Conservation (phyloP, 1,140 invertebrate genomes). For the Phymorhynchus buccinoides region DNA sequence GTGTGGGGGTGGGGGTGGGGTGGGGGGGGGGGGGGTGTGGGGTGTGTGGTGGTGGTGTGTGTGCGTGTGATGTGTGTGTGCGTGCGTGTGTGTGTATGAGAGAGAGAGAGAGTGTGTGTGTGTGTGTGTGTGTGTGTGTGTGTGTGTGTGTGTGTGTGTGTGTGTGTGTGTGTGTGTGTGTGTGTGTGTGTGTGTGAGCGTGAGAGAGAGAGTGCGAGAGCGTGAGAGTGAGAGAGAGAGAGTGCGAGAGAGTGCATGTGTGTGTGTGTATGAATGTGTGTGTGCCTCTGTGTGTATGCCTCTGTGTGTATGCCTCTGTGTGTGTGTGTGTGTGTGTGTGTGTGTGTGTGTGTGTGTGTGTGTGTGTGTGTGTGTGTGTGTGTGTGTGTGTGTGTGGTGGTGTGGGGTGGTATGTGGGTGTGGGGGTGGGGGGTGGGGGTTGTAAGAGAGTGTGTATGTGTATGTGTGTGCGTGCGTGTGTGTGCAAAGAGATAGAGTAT, state of each 20-base stretch:
- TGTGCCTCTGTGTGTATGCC: background rate
- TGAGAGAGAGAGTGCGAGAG: background rate
- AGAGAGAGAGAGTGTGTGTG: too few relatives aligned
- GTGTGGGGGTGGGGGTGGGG: too few relatives aligned
- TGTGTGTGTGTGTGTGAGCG: background rate
- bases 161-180: background rate
- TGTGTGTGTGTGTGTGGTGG: background rate
- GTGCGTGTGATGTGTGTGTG: too few relatives aligned
- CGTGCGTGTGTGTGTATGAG: too few relatives aligned
- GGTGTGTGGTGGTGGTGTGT: too few relatives aligned
- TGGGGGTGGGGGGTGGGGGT: too few relatives aligned
- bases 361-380: conserved; percentile 1
- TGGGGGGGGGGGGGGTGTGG: too few relatives aligned
- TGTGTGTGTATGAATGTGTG: background rate
- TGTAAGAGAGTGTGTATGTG: background rate
- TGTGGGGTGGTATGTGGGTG: too few relatives aligned
- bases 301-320: background rate
- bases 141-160: background rate
- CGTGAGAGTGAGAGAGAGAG: background rate
- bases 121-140: background rate
- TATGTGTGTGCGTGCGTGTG: background rate
- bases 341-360: background rate
- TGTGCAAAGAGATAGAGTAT: too few relatives aligned
- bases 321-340: background rate
- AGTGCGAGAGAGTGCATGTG: background rate